Percentiles rank a stretch among this genome's conserved stretches.
phyloP scores from a whole-genome alignment of 2,113 vertebrate genomes.

The Entelurus aequoreus region DNA sequence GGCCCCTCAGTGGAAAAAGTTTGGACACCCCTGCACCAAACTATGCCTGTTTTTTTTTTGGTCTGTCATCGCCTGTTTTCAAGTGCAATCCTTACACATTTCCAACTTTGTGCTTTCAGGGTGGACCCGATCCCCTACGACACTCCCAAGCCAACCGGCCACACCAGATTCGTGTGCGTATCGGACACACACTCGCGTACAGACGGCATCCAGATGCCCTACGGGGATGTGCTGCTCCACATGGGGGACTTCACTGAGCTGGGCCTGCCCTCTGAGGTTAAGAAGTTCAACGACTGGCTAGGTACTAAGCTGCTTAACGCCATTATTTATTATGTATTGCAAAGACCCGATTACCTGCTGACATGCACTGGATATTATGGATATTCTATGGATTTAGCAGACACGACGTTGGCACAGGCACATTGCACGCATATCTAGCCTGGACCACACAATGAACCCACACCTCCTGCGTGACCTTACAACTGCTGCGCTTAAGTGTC shows the following conservation, averaged over 20 bases:
- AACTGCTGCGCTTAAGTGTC: slow-evolving; percentile 54
- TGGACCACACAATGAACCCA: slow-evolving; percentile 36
- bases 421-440: slow-evolving; percentile 8
- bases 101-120: slow-evolving; percentile 75
- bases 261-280: slow-evolving; percentile 97
- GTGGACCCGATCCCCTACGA: slow-evolving; percentile 97
- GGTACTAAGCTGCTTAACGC: slow-evolving; percentile 74
- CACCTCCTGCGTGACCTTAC: slow-evolving; percentile 18
- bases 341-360: background rate
- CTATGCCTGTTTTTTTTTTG: background rate
- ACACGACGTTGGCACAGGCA: background rate
- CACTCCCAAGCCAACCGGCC: slow-evolving; percentile 93
- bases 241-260: slow-evolving; percentile 98
- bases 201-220: slow-evolving; percentile 99
- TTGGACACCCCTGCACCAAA: no score
- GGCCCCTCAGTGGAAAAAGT: no score
- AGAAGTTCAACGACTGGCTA: slow-evolving; percentile 99
- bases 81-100: background rate
- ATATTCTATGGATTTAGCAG: background rate
- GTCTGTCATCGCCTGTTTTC: slow-evolving; percentile 27
- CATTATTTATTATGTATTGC: slow-evolving; percentile 14
- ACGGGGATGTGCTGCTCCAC: slow-evolving; percentile 97
- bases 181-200: slow-evolving; percentile 98
- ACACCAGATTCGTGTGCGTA: slow-evolving; percentile 97
- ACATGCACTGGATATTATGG: background rate